Base-by-base conservation (phyloP, 2,797 vertebrate species). In the Sebastes taczanowskii region DNA sequence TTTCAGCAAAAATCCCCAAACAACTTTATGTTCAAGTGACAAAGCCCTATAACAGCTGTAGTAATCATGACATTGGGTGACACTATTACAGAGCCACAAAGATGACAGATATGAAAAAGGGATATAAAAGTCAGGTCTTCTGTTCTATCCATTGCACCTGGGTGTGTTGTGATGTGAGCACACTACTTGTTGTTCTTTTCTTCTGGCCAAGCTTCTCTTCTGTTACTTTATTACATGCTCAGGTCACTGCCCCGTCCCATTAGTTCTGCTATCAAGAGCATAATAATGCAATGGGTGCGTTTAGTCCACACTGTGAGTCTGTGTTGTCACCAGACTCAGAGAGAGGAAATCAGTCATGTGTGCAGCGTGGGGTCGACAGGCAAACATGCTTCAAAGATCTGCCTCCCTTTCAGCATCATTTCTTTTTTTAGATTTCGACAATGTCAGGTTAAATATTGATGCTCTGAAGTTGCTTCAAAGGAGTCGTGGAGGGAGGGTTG, bases 371-470 rank as follows among this genome's bases (percentile, higher is more conserved):
- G 76, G 70, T 85, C 82, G 78, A 65, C 83, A 72, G 75, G 58
- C 56, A 84, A 80, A 81, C 73, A 85, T 27, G 80, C 86, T 83
- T 91, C 85, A 91, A 86, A 86, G 87, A 70, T 35, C 71, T 66
- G 74, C 78, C 68, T 82, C 84, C 71, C 74, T 89, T 77, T 88
- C 81, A 81, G 80, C 82, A 63, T 82, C 65, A 32, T 71, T 91
- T 80, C 82, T 88, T 86, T 90, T 91, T 91, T 91, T 89, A 84
- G 86, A 79, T 81, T 71, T 83, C 84, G 87, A 91, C 90, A 92
- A 85, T 86, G 85, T 91, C 81, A 80, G 71, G 85, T 92, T 88
- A 90, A 91, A 92, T 92, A 92, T 93, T 89, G 83, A 90, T 90
- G 89, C 87, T 89, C 56, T 84, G 87, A 84, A 82, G 86, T 80